Base-by-base conservation (phyloP, 2,797 vertebrate genomes). In the Pipistrellus pygmaeus region DNA sequence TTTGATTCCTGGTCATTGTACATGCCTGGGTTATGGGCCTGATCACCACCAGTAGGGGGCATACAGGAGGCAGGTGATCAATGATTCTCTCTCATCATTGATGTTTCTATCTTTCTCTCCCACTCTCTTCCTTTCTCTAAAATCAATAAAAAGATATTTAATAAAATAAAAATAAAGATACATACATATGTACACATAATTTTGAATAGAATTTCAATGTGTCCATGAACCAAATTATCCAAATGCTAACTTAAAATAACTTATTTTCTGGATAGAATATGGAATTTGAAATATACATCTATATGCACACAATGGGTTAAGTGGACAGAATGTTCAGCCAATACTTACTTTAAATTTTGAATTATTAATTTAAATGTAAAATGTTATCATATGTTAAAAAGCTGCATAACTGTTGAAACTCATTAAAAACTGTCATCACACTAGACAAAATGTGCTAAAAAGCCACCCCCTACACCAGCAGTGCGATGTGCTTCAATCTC, bases 271-370 rank as follows among this genome's bases (percentile, higher is more conserved):
- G 8, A 51, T 66, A 77, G 48, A 86, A 81, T 86, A 78, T 41
- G 8, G 86, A 1, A 32, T 17, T 86, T 78, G 15, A 83, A 83
- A 85, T 82, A 6, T 73, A 32, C 38, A 57, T 76, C 41, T 48
- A 84, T 7, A 10, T 32, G 23, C 12, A 3, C 38, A 2, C 68
- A 44, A 46, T 66, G 38, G 71, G 64, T 66, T 53, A 71, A 51
- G n/a, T 8, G 38, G 32, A 85, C 38, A 66, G 18, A 84, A 48
- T 35, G 1, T 88, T 73, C 5, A 83, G 44, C 57, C 1, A 90
- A 72, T 84, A 85, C 88, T 90, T 73, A 44, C 21, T 82, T 90
- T 62, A 53, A 81, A n/a, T 77, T 89, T 95, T 95, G 30, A 69
- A 84, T 90, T 69, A 66, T 55, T 81, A 84, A 80, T 72, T 83